Conservation (phyloP, 1,140 invertebrate genomes). For the Plectrocnemia conspersa region DNA sequence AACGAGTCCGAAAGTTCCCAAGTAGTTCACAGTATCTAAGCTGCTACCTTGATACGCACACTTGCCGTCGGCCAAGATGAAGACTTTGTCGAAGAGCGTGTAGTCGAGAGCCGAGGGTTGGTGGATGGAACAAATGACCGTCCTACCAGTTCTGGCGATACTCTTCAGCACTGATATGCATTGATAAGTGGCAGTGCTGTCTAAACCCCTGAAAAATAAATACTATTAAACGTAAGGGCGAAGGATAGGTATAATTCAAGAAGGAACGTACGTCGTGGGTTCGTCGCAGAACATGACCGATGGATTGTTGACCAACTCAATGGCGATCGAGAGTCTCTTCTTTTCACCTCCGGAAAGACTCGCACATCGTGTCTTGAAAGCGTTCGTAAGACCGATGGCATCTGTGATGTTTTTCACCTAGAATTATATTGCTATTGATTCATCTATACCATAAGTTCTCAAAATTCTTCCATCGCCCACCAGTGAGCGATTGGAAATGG, state of each 20-base stretch:
- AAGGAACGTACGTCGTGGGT: constrained; percentile 74
- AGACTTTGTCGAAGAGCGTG: constrained; percentile 82
- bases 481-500: no score
- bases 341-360: constrained; percentile 84
- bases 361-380: constrained; percentile 69
- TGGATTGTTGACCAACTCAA: constrained; percentile 90
- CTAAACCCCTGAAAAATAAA: constrained; percentile 88
- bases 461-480: no score
- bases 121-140: constrained; percentile 77
- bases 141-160: constrained; percentile 63
- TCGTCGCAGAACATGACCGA: constrained; percentile 78
- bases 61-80: constrained; percentile 75
- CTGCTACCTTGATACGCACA: constrained; percentile 80
- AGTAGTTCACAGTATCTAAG: constrained; percentile 68
- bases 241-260: no score
- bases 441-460: no score
- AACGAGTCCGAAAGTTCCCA: constrained; percentile 64
- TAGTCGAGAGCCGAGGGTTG: constrained; percentile 77
- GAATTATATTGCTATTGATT: no score
- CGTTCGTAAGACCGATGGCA: constrained; percentile 61
- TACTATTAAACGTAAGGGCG: no score
- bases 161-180: constrained; percentile 68
- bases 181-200: constrained; percentile 78
- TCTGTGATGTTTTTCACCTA: constrained; percentile 70
- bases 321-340: constrained; percentile 83